Percentiles rank a stretch among this genome's conserved stretches.
Conservation (phyloP, 2,797 vertebrate species). For the Limosa lapponica region DNA sequence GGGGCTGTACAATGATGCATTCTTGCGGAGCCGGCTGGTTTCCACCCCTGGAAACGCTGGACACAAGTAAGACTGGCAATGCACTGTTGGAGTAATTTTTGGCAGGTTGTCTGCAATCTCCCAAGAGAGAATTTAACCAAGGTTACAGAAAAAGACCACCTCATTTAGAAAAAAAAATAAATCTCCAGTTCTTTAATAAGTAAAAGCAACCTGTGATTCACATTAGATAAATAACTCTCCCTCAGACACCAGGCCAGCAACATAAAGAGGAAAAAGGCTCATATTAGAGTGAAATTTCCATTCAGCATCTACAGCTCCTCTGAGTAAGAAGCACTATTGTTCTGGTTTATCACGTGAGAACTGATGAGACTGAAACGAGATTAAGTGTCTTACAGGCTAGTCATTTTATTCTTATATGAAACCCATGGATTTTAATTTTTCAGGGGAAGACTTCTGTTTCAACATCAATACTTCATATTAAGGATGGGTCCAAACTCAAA, state of each 20-base stretch:
- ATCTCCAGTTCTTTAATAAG: background rate
- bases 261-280: background rate
- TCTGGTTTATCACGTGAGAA: background rate
- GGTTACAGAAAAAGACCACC: background rate
- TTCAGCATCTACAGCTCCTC: background rate
- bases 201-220: background rate
- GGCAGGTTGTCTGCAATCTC: background rate
- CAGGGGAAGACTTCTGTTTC: background rate
- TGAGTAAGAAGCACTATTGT: background rate
- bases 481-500: background rate
- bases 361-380: background rate
- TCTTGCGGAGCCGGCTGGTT: background rate
- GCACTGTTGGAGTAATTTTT: background rate
- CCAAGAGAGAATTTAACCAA: background rate
- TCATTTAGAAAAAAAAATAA: background rate
- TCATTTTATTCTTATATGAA: background rate
- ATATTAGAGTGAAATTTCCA: background rate
- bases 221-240: background rate
- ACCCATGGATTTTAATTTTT: background rate
- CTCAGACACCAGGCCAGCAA: background rate
- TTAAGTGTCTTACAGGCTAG: background rate
- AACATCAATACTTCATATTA: background rate
- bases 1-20: accelerated
- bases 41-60: background rate
- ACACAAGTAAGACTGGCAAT: background rate